A percentile compares a stretch with the other conserved stretches of the same genome.
Evolutionary conservation across 2,888 invertebrate genomes (phyloP).

Genomic region (Prosapia bicincta): DNA sequence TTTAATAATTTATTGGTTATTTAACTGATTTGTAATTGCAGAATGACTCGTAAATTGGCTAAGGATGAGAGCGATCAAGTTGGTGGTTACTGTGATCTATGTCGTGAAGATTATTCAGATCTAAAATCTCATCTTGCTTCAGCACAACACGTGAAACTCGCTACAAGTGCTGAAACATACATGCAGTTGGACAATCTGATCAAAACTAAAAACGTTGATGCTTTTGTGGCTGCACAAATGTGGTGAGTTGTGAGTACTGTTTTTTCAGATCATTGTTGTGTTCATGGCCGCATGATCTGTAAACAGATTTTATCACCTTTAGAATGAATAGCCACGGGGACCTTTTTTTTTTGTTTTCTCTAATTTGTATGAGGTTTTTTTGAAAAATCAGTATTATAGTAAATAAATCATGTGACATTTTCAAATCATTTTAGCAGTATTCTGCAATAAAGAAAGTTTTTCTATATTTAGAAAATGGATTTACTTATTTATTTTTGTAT

Average conservation of each 20-base stretch:
- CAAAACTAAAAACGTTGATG: constrained; percentile 12
- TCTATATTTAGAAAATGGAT: too few relatives aligned
- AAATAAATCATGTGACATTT: too few relatives aligned
- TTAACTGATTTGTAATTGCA: constrained; percentile 35
- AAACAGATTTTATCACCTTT: too few relatives aligned
- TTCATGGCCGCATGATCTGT: not conserved
- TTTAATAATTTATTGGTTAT: too few relatives aligned
- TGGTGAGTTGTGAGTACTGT: constrained; percentile 14
- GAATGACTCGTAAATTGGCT: constrained; percentile 46
- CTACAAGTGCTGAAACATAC: constrained; percentile 70
- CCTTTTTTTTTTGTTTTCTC: too few relatives aligned
- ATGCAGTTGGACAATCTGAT: constrained; percentile 58
- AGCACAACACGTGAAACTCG: constrained; percentile 69
- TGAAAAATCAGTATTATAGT: too few relatives aligned
- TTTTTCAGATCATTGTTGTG: not conserved
- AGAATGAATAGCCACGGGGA: too few relatives aligned
- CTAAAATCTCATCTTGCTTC: constrained; percentile 68
- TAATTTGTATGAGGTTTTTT: too few relatives aligned
- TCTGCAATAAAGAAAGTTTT: too few relatives aligned
- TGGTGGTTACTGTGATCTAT: constrained; percentile 75
- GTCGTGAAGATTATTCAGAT: constrained; percentile 69
- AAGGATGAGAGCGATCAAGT: constrained; percentile 32
- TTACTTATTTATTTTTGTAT: too few relatives aligned
- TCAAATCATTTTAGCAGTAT: too few relatives aligned
- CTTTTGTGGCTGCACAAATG: constrained; percentile 16